Evolutionary conservation across 2,888 invertebrate species (phyloP), one percentile per base, ranked within the genome.

Genomic region (Pelosia muscerda): DNA sequence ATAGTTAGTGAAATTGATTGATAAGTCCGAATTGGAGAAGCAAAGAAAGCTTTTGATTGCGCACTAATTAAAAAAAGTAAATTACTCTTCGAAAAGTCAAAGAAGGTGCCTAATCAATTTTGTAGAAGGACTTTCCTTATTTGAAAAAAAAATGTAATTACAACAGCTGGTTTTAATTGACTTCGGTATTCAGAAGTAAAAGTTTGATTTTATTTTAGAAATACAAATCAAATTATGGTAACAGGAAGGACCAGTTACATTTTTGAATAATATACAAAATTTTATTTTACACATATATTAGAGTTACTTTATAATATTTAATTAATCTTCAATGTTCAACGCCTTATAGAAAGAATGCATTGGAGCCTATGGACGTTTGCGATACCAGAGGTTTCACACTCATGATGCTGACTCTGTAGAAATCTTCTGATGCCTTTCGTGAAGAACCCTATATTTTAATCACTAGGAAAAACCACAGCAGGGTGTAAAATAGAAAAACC

Each of bases 131-230:
- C 6, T 49, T 49, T 49, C 49, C 49, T 49, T 19, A 49, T 49
- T n/a, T 49, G n/a, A 0, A 49, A 49, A 49, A 15, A 38, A n/a
- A 49, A 4, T 19, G 42, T n/a, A 49, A 49, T n/a, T 49, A 49
- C n/a, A 49, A 49, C 49, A 49, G 49, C 49, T 9, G 8, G 49
- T n/a, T 49, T 49, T 49, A 49, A 49, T 49, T 49, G 49, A 19
- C 4, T 49, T 49, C n/a, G 49, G 49, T 49, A 49, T n/a, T n/a
- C 19, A 49, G 49, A 49, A 49, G 9, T n/a, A 49, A 49, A 49
- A 49, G 49, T 49, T 49, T 49, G n/a, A 49, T 49, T 49, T 42
- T n/a, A 49, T 49, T 49, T 49, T n/a, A n/a, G n/a, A 49, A 49
- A 49, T n/a, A 19, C 8, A 49, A 49, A 49, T 49, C n/a, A 49